Conservation (phyloP, 2,797 vertebrate species). For the Galagoides demidoff region DNA sequence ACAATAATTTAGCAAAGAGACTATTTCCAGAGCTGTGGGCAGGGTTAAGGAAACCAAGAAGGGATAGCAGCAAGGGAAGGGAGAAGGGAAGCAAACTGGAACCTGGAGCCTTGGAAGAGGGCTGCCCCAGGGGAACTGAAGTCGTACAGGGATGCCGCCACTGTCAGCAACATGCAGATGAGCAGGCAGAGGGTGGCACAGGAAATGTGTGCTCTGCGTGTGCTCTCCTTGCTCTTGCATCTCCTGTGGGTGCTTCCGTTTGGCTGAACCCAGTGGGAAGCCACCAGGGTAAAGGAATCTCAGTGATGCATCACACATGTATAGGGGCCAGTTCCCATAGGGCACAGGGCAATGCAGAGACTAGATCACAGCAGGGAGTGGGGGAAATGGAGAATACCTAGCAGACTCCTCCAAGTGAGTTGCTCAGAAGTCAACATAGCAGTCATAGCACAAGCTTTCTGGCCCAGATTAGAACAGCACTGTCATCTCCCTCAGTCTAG, state of each 20-base stretch:
- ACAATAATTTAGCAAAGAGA: neutral
- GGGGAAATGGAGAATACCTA: neutral
- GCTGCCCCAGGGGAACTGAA: neutral
- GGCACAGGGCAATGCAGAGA: neutral
- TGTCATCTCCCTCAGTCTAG: neutral
- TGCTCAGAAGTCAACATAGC: neutral
- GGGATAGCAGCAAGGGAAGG: neutral
- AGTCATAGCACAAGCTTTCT: too few species aligned
- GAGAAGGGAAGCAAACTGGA: neutral
- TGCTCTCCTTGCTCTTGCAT: neutral
- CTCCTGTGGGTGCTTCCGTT: neutral
- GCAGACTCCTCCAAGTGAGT: neutral
- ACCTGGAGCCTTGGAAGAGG: neutral
- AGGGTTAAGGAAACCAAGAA: neutral
- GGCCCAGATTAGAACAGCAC: neutral
- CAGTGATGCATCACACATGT: neutral
- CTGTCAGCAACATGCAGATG: neutral
- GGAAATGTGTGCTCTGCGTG: rapidly evolving
- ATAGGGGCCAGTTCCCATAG: neutral
- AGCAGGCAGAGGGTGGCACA: neutral
- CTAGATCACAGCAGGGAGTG: neutral
- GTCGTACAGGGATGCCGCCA: neutral
- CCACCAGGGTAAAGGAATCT: neutral
- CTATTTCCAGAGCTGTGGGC: neutral
- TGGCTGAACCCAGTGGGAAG: neutral